Evolutionary conservation across 2,113 vertebrate species (phyloP).

Genomic region (Cynopterus brachyotis): DNA sequence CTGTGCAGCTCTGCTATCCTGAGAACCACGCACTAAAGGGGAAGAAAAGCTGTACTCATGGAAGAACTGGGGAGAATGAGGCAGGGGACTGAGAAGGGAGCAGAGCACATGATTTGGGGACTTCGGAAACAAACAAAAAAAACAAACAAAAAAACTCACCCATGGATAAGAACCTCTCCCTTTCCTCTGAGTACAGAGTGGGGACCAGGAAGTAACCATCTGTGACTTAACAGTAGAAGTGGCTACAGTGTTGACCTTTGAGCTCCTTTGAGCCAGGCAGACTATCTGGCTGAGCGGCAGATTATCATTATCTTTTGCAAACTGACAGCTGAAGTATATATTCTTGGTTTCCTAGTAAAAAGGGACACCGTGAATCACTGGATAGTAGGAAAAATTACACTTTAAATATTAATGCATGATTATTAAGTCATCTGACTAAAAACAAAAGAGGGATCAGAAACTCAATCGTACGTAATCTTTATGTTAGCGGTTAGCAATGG

Average conservation of each 20-base stretch:
- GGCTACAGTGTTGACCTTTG: background rate
- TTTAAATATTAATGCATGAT: slow-evolving; percentile 16
- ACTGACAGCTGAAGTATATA: background rate
- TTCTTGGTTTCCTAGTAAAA: background rate
- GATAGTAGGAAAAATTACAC: background rate
- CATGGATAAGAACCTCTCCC: background rate
- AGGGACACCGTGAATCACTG: background rate
- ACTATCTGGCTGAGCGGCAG: background rate
- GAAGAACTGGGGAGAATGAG: background rate
- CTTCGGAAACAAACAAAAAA: background rate
- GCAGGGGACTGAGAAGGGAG: background rate
- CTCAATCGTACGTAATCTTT: background rate
- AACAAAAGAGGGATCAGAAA: background rate
- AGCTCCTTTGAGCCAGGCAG: background rate
- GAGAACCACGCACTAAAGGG: background rate
- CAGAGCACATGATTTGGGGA: background rate
- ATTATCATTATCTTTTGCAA: background rate
- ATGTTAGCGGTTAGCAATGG: background rate
- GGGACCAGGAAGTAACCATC: background rate
- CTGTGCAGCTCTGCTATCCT: background rate
- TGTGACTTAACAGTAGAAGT: slow-evolving; percentile 9
- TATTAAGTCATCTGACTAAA: slow-evolving; percentile 25
- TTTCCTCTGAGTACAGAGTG: background rate
- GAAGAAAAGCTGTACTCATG: no score
- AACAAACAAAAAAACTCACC: background rate